Percentiles rank a stretch among this genome's conserved stretches.
Conservation (phyloP, 2,888 invertebrate genomes). For the Tipula lateralis region DNA sequence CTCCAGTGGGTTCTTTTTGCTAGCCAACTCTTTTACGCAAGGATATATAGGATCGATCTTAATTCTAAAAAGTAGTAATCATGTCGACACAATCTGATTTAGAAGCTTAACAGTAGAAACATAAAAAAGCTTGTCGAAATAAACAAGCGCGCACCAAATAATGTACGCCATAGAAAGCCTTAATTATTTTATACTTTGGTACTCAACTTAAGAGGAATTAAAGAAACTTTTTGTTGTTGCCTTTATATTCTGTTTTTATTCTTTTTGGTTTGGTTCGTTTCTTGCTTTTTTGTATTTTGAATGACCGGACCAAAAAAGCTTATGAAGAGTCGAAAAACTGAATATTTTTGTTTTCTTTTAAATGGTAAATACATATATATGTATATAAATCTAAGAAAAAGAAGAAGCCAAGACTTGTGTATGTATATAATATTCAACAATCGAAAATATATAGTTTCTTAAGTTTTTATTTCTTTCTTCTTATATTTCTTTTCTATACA, state of each 20-base stretch:
- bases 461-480: not conserved
- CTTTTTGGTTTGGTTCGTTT: not conserved
- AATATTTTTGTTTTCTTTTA: not conserved
- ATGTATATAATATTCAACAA: not conserved
- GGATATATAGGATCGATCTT: too few relatives aligned
- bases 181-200: conserved; percentile 1
- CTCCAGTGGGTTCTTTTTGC: too few relatives aligned
- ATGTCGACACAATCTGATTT: too few relatives aligned
- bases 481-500: conserved; percentile 1
- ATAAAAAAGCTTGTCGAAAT: not conserved
- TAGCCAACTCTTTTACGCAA: too few relatives aligned
- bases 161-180: not conserved
- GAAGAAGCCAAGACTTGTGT: not conserved
- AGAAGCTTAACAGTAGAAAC: too few relatives aligned
- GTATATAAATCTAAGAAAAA: too few relatives aligned
- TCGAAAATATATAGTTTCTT: conserved; percentile 15
- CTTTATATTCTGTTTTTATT: not conserved
- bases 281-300: not conserved
- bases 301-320: conserved; percentile 24
- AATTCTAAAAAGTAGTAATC: too few relatives aligned
- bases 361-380: not conserved
- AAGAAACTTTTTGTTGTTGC: not conserved
- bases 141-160: not conserved
- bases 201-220: conserved; percentile 2
- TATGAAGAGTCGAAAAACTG: conserved; percentile 8